Evolutionary conservation across 2,797 vertebrate species (phyloP).

Genomic region (Muscicapa comitata): DNA sequence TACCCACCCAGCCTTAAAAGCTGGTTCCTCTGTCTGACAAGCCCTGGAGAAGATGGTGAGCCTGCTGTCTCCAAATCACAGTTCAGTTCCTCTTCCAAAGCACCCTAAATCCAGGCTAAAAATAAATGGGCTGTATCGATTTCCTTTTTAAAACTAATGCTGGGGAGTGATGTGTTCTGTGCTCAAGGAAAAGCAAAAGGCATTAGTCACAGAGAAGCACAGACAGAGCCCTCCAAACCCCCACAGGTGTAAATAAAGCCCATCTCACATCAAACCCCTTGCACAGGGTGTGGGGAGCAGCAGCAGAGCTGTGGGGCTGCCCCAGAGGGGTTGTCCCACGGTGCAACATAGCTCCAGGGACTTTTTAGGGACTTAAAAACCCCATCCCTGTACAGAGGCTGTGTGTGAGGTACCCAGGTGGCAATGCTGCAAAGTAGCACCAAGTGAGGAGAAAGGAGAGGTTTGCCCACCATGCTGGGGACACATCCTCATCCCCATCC

Average conservation of each 20-base stretch:
- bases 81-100: not conserved
- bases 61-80: not conserved
- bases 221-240: not conserved
- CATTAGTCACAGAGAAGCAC: not conserved
- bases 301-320: not conserved
- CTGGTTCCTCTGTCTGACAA: not conserved
- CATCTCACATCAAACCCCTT: not conserved
- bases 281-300: not conserved
- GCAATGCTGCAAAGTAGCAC: not conserved
- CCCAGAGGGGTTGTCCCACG: fast-evolving
- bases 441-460: not conserved
- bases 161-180: not conserved
- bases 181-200: not conserved
- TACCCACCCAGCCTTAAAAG: not conserved
- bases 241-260: not conserved
- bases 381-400: fast-evolving
- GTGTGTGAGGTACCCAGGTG: fast-evolving
- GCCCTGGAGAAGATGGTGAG: not conserved
- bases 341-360: not conserved
- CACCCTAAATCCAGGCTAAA: conserved; percentile 23
- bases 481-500: not conserved
- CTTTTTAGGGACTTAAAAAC: fast-evolving
- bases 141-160: not conserved
- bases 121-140: conserved; percentile 31
- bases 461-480: fast-evolving